Base-by-base conservation (phyloP, 2,113 vertebrate species). In the Capricornis sumatraensis region DNA sequence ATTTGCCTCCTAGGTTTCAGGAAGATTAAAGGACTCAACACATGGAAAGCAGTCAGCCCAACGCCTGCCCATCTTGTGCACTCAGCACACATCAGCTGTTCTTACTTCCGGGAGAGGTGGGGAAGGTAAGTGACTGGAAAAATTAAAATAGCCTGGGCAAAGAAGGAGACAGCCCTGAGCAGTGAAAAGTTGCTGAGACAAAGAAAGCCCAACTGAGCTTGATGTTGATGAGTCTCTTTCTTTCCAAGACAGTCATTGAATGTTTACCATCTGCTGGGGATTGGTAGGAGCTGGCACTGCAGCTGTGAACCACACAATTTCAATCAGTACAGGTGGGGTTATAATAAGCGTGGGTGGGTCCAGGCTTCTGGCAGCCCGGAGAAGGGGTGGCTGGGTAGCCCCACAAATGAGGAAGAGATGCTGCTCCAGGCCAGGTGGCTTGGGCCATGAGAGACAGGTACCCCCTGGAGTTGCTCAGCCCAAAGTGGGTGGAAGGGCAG, bases 1-100 rank as follows among this genome's bases (percentile, higher is more conserved):
- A 55, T 85, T 40, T 92, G 30, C 57, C 74, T 87, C 82, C 27
- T 5, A 40, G 43, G 23, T 82, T 82, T 67, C 23, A 1, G 13
- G 47, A 74, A 47, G 53, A 84, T 45, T 93, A 88, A 93, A 96
- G 57, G 45, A 84, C 23, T n/a, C 30, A 27, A 30, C 58, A 16
- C 9, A 2, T 6, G 15, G 19, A 76, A 74, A 64, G 53, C 27
- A 6, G 81, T 28, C 8, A 40, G 50, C 17, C 62, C 50, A 40
- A 7, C 2, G 23, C 36, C 45, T 7, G 27, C 36, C 78, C 67
- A 36, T 19, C 33, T 5, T 10, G 11, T 7, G 53, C 76, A 1
- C 21, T 52, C 27, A 27, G 71, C 5, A 10, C 57, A 43, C 5
- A 6, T 17, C 7, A 12, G 62, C 74, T 67, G 1, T 50, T 62